Conservation (phyloP, 2,113 vertebrate genomes). For the Zapus hudsonius region DNA sequence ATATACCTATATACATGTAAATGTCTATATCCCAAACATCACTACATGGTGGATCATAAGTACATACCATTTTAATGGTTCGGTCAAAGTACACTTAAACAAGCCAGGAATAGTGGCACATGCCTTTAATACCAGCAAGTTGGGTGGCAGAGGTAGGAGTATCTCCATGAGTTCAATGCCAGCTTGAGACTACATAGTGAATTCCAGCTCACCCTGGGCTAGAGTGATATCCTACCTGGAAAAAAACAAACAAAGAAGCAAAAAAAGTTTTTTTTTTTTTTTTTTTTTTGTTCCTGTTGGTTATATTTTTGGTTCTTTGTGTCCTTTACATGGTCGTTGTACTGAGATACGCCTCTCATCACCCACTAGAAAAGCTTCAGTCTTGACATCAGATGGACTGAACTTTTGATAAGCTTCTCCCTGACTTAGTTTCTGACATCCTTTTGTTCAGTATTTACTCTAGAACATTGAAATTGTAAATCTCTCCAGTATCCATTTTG, state of each 20-base stretch:
- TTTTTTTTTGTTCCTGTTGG: background rate
- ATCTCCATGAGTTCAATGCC: no score
- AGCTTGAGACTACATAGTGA: no score
- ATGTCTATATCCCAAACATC: background rate
- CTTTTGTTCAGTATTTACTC: background rate
- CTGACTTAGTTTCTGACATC: background rate
- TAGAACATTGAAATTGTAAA: background rate
- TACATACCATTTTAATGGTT: background rate
- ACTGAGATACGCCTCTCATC: background rate
- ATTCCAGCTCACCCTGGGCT: no score
- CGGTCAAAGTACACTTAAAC: background rate
- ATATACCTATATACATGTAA: background rate
- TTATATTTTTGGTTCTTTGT: background rate
- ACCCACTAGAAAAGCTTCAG: background rate
- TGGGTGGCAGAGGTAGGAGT: no score
- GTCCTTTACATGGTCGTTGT: fast-evolving
- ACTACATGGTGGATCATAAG: background rate
- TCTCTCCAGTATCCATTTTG: background rate
- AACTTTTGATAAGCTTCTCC: background rate
- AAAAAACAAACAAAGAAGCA: no score
- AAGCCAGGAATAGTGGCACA: no score
- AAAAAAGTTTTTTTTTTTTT: no score
- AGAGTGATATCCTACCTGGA: no score
- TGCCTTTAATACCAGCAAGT: no score
- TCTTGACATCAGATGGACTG: background rate